Base-by-base conservation (phyloP, 2,888 invertebrate species). In the Heliconius aoede region DNA sequence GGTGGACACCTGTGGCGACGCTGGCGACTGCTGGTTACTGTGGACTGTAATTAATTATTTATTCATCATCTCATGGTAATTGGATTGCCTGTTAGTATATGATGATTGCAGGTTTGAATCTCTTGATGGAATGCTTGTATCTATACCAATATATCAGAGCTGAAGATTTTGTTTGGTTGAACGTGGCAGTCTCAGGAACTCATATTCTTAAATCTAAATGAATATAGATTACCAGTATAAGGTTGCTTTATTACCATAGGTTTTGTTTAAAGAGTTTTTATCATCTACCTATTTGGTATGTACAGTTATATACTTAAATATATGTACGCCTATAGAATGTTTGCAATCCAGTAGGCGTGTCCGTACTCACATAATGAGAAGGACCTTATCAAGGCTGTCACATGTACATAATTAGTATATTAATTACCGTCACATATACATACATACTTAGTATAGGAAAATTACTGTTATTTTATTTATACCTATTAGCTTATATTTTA, bases 281-380 rank as follows among this genome's bases (percentile, higher is more conserved):
- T 40, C 40, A 40, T 15, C 15, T 21, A 21, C 18, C 2, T 46
- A 46, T 46, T 46, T 46, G 46, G 26, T 60, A 26, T 2, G 26
- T 55, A 24, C n/a, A 7, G n/a, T n/a, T 60, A 26, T 60, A 26
- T 13, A n/a, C n/a, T n/a, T n/a, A n/a, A n/a, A n/a, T n/a, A n/a
- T n/a, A n/a, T n/a, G n/a, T n/a, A n/a, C n/a, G n/a, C n/a, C 11
- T 24, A 32, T 40, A 61, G 60, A 72, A 28, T 72, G 58, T 36
- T 40, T 11, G 58, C 21, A 24, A 40, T 58, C 15, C 69, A 24
- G 75, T 61, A 69, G 77, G 79, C 75, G 79, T 79, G 79, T 79
- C 79, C 61, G 74, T 75, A 72, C 72, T 74, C 69, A 55, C 69
- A 75, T 77, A 75, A 77, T 77, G 74, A 79, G 74, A 69, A 65